A percentile compares a stretch with the other conserved stretches of the same genome.
Conservation (phyloP, 2,888 invertebrate genomes). For the Argynnis bischoffii region DNA sequence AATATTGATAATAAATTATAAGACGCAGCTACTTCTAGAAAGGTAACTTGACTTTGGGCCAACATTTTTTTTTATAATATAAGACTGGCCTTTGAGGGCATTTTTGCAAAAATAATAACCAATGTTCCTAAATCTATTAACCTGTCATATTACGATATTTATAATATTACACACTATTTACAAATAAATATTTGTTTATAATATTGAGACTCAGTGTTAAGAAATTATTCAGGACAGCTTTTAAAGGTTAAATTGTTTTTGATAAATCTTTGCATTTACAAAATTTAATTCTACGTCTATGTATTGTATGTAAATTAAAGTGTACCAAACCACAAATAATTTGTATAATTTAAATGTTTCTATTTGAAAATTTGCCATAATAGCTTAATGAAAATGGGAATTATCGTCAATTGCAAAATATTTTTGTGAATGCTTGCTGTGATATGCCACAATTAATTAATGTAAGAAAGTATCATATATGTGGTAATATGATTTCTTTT, state of each 20-base stretch:
- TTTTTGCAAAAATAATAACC: too few species aligned
- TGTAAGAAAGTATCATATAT: constrained; percentile 34
- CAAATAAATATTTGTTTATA: too few species aligned
- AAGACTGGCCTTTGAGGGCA: too few species aligned
- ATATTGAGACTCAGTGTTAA: too few species aligned
- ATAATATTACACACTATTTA: too few species aligned
- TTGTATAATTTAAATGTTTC: too few species aligned
- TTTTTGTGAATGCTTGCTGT: constrained; percentile 49
- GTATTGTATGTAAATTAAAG: not conserved
- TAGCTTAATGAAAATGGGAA: constrained; percentile 1
- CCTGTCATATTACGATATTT: too few species aligned
- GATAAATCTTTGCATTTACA: not conserved
- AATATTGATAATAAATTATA: too few species aligned
- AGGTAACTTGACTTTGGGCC: too few species aligned
- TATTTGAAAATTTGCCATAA: constrained; percentile 2
- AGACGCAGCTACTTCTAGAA: too few species aligned
- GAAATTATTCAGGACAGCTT: not conserved
- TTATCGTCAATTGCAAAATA: constrained; percentile 28
- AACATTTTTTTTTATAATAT: too few species aligned
- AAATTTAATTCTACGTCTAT: constrained; percentile 8
- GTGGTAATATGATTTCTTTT: constrained; percentile 44
- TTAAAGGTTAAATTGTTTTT: not conserved
- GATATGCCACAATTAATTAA: constrained; percentile 48
- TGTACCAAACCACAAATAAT: not conserved
- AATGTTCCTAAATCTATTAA: too few species aligned